Conservation (phyloP, 2,113 vertebrate species). For the Gymnocephalus cernua region DNA sequence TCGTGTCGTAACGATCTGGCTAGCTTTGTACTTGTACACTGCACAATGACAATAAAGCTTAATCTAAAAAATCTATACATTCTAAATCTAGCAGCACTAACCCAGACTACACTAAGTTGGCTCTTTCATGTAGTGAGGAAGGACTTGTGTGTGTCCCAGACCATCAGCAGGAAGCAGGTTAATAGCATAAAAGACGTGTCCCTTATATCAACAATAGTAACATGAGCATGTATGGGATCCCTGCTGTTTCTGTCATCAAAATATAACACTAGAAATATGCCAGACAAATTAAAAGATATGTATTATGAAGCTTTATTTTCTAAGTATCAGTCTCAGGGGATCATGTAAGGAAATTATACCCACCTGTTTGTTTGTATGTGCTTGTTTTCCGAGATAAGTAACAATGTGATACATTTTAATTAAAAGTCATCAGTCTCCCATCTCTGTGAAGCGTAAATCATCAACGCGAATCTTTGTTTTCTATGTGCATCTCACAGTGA, state of each 20-base stretch:
- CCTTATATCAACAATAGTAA: not conserved
- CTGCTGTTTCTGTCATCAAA: not conserved
- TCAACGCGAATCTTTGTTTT: not conserved
- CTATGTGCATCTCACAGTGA: too few relatives aligned
- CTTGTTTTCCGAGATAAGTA: slow-evolving; percentile 32
- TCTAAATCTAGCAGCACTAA: not conserved
- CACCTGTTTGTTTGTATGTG: slow-evolving; percentile 31
- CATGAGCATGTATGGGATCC: not conserved
- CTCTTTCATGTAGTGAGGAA: not conserved
- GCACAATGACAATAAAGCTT: too few relatives aligned
- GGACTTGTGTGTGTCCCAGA: not conserved
- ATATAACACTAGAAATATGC: not conserved
- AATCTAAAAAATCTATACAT: too few relatives aligned
- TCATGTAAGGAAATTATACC: slow-evolving; percentile 11
- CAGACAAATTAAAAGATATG: not conserved
- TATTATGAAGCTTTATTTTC: slow-evolving; percentile 7
- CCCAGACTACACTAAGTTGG: not conserved
- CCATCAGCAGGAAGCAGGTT: too few relatives aligned
- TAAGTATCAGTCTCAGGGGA: slow-evolving; percentile 30
- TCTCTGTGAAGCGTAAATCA: slow-evolving; percentile 4
- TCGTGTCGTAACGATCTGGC: too few relatives aligned
- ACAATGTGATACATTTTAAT: slow-evolving; percentile 28
- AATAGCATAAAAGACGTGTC: not conserved
- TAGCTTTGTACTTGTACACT: too few relatives aligned
- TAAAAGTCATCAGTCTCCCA: slow-evolving; percentile 28